Percentiles rank a stretch among this genome's conserved stretches.
phyloP scores from a whole-genome alignment of 92 coral and sea anemone genomes.

The Phenganax stokvisi region DNA sequence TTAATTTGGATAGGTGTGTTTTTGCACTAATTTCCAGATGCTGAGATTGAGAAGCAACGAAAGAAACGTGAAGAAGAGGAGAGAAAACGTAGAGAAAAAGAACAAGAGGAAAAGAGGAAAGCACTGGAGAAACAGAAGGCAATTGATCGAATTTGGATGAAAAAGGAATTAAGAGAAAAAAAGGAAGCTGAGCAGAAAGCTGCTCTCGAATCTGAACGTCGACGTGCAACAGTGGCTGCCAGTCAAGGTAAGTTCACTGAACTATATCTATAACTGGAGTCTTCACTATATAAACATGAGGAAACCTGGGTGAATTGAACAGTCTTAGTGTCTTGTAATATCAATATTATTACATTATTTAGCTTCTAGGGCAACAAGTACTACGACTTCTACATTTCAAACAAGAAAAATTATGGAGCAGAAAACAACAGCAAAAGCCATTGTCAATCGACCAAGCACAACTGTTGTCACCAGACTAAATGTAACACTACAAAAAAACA shows the following conservation, averaged over 20 bases:
- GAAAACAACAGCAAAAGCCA: not conserved
- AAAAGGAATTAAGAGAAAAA: not conserved
- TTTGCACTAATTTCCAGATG: not conserved
- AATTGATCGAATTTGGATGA: not conserved
- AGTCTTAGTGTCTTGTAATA: no score
- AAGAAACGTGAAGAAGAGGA: slow-evolving; percentile 9
- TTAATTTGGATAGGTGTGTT: not conserved
- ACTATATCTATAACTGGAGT: no score
- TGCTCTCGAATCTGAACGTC: not conserved
- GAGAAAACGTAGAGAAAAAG: slow-evolving; percentile 7
- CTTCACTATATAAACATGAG: no score
- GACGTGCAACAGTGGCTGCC: slow-evolving; percentile 2
- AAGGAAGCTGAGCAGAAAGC: slow-evolving; percentile 9
- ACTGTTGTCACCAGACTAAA: not conserved
- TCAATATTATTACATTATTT: not conserved
- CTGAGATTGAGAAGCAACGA: not conserved
- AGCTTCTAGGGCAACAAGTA: not conserved
- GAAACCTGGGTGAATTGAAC: no score
- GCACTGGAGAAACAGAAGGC: not conserved
- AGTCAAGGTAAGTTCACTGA: not conserved
- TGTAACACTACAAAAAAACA: not conserved
- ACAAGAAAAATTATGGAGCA: not conserved
- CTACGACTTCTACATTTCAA: not conserved
- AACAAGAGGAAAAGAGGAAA: not conserved
- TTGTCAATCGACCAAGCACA: no score